phyloP scores from a whole-genome alignment of 2,797 vertebrate genomes.

The Hippocampus kuda region DNA sequence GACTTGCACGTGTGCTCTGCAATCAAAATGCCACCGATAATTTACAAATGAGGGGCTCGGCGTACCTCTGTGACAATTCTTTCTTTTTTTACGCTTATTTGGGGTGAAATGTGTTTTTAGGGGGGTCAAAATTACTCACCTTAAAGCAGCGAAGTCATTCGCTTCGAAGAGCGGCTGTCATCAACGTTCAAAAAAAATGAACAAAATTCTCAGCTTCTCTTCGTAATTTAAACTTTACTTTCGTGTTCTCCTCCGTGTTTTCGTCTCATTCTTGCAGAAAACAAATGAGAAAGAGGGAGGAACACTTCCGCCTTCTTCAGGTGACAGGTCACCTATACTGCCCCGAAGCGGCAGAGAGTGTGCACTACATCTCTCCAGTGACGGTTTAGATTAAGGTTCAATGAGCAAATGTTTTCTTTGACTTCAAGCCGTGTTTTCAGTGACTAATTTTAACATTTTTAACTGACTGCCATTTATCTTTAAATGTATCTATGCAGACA shows the following conservation, averaged over 20 bases:
- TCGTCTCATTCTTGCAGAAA: background rate
- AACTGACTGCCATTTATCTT: too few relatives aligned
- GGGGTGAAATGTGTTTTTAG: background rate
- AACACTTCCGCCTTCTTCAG: conserved; percentile 1
- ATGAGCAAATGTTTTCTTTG: too few relatives aligned
- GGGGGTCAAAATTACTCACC: background rate
- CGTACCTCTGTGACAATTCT: background rate
- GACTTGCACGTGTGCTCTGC: background rate
- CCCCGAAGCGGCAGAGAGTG: background rate
- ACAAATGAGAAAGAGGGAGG: background rate
- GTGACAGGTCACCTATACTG: background rate
- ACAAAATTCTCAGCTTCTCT: background rate
- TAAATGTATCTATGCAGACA: too few relatives aligned
- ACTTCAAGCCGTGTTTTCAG: too few relatives aligned
- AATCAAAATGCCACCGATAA: background rate
- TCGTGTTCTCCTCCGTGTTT: background rate
- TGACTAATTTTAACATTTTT: too few relatives aligned
- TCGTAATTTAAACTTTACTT: background rate
- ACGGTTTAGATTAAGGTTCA: too few relatives aligned
- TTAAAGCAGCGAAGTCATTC: background rate
- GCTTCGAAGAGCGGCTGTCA: background rate
- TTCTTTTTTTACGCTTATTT: background rate
- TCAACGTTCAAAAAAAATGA: background rate
- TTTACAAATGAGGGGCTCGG: background rate
- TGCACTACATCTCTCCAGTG: background rate